Percentiles rank a stretch among this genome's conserved stretches.
phyloP scores from a whole-genome alignment of 2,888 invertebrate genomes.

The Drosophila kambysellisi region DNA sequence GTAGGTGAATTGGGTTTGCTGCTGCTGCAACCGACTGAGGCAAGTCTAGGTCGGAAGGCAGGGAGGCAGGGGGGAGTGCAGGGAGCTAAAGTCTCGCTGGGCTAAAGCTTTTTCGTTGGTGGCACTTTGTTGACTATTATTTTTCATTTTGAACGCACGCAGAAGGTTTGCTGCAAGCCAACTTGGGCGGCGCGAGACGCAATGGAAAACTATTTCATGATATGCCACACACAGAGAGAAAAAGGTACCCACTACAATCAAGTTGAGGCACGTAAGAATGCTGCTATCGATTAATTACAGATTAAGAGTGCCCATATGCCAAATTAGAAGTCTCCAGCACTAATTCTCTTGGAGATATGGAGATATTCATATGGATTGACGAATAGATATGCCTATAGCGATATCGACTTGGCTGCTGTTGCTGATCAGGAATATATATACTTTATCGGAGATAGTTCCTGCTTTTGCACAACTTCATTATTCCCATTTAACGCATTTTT shows the following conservation, averaged over 20 bases:
- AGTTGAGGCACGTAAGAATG: not conserved
- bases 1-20: conserved; percentile 64
- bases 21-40: conserved; percentile 34
- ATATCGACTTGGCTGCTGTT: not conserved
- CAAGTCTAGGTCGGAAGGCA: conserved; percentile 2
- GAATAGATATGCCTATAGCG: too few species aligned
- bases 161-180: conserved; percentile 17
- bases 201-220: conserved; percentile 70
- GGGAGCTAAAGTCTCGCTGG: conserved; percentile 41
- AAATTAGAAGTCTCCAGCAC: too few species aligned
- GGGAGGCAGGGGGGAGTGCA: not conserved
- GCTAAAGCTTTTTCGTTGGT: conserved; percentile 72
- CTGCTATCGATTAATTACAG: not conserved
- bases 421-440: not conserved
- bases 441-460: not conserved
- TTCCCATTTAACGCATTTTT: not conserved
- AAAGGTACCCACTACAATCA: not conserved
- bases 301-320: too few species aligned
- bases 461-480: too few species aligned
- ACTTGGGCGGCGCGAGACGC: conserved; percentile 23
- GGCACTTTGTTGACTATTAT: conserved; percentile 79
- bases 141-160: conserved; percentile 68
- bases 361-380: too few species aligned
- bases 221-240: conserved; percentile 10
- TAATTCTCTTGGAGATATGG: too few species aligned